A percentile compares a stretch with the other conserved stretches of the same genome.
Evolutionary conservation across 2,888 invertebrate genomes (phyloP).

Genomic region (Plutella xylostella): DNA sequence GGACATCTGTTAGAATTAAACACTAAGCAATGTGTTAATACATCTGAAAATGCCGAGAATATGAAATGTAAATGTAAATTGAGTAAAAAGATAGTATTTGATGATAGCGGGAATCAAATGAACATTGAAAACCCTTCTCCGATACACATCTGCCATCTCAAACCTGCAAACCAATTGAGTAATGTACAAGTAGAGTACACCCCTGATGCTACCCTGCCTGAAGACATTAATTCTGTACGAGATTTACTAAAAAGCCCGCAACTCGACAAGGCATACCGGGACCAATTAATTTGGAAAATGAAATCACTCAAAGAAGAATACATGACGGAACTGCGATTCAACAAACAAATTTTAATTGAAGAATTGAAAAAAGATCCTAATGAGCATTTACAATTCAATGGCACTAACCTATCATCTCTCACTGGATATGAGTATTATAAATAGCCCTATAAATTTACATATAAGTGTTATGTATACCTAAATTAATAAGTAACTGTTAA

Average conservation of each 20-base stretch:
- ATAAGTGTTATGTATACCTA: too few species aligned
- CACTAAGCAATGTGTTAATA: conserved; percentile 10
- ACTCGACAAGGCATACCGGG: conserved; percentile 29
- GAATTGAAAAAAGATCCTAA: conserved; percentile 38
- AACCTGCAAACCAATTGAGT: conserved; percentile 17
- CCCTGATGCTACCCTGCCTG: conserved; percentile 28
- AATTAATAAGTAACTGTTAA: too few species aligned
- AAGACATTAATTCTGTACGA: conserved; percentile 31
- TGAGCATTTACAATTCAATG: conserved; percentile 42
- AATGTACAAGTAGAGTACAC: conserved; percentile 33
- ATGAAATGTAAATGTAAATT: conserved; percentile 33
- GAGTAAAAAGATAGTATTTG: conserved; percentile 49
- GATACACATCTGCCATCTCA: conserved; percentile 40
- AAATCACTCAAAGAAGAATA: conserved; percentile 32
- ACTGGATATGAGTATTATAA: conserved; percentile 38
- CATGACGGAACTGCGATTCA: conserved; percentile 34
- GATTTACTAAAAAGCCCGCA: conserved; percentile 31
- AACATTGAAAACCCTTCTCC: conserved; percentile 20
- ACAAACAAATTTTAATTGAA: conserved; percentile 35
- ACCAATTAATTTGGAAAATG: conserved; percentile 39
- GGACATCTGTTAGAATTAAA: conserved; percentile 42
- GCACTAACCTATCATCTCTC: conserved; percentile 41
- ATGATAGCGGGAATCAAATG: conserved; percentile 43
- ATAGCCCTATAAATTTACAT: too few species aligned
- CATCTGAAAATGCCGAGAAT: conserved; percentile 2